These are phyloP conservation scores for Oceanites oceanicus DNA, from an alignment of 2,113 vertebrate genomes.

Conservation along the genomic window DNA sequence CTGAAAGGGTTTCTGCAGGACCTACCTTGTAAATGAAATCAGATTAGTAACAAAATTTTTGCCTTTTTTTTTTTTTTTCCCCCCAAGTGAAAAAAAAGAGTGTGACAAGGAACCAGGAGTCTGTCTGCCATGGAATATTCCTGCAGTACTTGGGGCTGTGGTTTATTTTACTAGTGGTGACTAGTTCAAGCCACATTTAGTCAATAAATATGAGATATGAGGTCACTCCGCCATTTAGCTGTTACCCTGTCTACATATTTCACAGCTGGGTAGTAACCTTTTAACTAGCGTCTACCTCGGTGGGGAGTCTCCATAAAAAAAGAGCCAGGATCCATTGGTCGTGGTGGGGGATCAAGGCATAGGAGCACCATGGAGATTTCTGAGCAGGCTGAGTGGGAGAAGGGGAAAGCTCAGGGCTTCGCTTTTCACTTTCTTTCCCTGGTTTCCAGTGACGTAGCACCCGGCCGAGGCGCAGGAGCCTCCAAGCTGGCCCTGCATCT, in stretches of 20 bases:
- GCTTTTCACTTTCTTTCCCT: too few relatives aligned
- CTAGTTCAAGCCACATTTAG: slow-evolving; percentile 66
- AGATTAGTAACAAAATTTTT: neutral
- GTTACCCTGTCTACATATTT: slow-evolving; percentile 56
- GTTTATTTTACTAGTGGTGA: slow-evolving; percentile 74
- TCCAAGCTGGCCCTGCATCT: neutral
- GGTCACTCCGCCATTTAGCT: slow-evolving; percentile 58
- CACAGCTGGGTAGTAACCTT: slow-evolving; percentile 70
- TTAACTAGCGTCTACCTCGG: slow-evolving; percentile 70
- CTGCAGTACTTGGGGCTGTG: slow-evolving; percentile 46
- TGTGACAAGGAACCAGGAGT: slow-evolving; percentile 1
- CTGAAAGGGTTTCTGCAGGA: neutral
- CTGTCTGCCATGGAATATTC: slow-evolving; percentile 60
- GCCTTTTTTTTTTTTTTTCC: neutral
- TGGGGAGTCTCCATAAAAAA: slow-evolving; percentile 69
- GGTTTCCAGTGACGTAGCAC: rapidly evolving
- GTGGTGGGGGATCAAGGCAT: slow-evolving; percentile 50
- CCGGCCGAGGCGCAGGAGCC: rapidly evolving
- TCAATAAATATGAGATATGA: slow-evolving; percentile 73
- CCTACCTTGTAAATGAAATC: neutral
- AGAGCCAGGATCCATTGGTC: slow-evolving; percentile 64
- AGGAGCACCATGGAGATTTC: neutral
- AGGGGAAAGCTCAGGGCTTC: neutral
- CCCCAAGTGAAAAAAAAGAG: neutral
- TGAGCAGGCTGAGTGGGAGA: neutral